A percentile compares a stretch with the other conserved stretches of the same genome.
These are phyloP conservation scores for Dolichopus griseipennis DNA, from an alignment of 2,888 invertebrate genomes.

Conservation along the genomic window DNA sequence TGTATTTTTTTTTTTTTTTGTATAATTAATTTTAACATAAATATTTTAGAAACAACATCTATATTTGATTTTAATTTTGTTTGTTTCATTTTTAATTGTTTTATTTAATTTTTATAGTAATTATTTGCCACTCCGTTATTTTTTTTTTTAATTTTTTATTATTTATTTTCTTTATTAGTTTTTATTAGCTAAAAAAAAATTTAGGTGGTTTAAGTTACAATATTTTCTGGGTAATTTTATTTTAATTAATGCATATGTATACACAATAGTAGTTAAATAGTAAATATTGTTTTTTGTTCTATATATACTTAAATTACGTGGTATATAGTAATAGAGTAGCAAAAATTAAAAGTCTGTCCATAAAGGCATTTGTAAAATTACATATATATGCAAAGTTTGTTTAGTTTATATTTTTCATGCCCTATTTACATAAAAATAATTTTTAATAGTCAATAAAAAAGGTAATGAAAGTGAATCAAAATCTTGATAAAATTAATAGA, in stretches of 20 bases:
- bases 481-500: too few species aligned
- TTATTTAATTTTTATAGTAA: neutral
- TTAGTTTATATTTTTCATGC: neutral
- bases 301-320: neutral
- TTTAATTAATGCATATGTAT: neutral
- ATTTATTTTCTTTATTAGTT: neutral
- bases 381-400: neutral
- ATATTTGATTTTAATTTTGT: neutral
- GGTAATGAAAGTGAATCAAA: too few species aligned
- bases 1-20: neutral
- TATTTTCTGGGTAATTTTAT: too few species aligned
- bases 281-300: neutral
- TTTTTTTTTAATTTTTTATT: neutral
- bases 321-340: neutral
- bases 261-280: neutral
- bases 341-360: neutral
- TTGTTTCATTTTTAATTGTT: neutral
- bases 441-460: too few species aligned
- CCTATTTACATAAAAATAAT: too few species aligned
- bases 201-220: slow-evolving; percentile 3
- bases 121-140: neutral
- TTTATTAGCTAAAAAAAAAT: neutral
- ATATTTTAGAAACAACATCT: neutral
- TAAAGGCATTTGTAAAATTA: neutral
- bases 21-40: neutral